Conservation (phyloP, 2,888 invertebrate genomes). For the Agapetus fuscipes region DNA sequence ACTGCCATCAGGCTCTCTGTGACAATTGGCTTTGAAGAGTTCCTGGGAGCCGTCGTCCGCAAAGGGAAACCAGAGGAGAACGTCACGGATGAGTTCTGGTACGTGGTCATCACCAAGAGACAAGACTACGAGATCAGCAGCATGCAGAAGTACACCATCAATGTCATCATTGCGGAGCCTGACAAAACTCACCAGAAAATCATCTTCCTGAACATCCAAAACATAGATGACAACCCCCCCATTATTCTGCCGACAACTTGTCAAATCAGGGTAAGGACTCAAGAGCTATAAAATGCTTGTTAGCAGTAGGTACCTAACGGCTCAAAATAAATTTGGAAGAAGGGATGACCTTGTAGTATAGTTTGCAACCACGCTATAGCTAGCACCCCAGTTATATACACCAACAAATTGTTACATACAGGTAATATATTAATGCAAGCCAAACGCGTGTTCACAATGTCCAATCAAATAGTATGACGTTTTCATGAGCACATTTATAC, state of each 20-base stretch:
- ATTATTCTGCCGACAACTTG: constrained; percentile 40
- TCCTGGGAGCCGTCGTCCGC: constrained; percentile 26
- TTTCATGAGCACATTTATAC: no score
- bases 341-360: no score
- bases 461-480: no score
- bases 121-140: constrained; percentile 45
- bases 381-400: no score
- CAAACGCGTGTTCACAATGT: no score
- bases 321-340: no score
- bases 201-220: constrained; percentile 36
- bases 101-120: constrained; percentile 33
- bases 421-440: no score
- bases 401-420: no score
- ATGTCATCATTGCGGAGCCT: constrained; percentile 26
- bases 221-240: constrained; percentile 47
- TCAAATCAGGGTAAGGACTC: constrained; percentile 32
- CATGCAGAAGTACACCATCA: constrained; percentile 34
- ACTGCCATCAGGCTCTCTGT: no score
- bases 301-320: no score
- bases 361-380: no score
- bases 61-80: constrained; percentile 21
- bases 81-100: constrained; percentile 27
- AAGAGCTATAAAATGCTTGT: no score
- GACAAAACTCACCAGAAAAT: constrained; percentile 23
- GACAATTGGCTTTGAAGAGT: not conserved